Evolutionary conservation across 2,888 invertebrate species (phyloP).

Genomic region (Chelonus formosanus): DNA sequence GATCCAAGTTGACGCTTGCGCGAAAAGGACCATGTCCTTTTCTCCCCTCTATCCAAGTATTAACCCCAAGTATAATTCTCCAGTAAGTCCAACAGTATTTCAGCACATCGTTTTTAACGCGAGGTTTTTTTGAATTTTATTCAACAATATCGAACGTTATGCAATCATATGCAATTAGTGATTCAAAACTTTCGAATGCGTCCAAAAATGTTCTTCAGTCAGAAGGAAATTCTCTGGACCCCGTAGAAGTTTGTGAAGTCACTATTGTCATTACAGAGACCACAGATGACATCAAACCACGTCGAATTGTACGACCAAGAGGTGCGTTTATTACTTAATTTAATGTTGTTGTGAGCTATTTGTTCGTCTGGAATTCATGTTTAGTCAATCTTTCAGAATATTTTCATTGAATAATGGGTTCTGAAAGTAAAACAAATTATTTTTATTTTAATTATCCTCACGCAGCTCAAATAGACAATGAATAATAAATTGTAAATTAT

Average conservation of each 20-base stretch:
- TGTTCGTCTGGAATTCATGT: too few relatives aligned
- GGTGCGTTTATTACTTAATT: conserved; percentile 46
- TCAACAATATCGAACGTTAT: conserved; percentile 29
- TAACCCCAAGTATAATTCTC: conserved; percentile 50
- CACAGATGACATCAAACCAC: conserved; percentile 39
- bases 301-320: conserved; percentile 41
- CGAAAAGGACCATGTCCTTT: conserved; percentile 31
- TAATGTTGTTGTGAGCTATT: background rate
- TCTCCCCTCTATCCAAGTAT: conserved; percentile 51
- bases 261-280: conserved; percentile 47
- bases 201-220: conserved; percentile 29
- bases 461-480: too few relatives aligned
- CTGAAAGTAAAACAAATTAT: too few relatives aligned
- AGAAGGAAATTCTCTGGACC: conserved; percentile 39
- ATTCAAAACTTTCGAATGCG: conserved; percentile 20
- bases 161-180: background rate
- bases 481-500: too few relatives aligned
- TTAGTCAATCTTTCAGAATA: too few relatives aligned
- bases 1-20: conserved; percentile 49
- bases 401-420: too few relatives aligned
- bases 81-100: conserved; percentile 47
- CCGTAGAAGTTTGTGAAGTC: conserved; percentile 50
- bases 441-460: too few relatives aligned
- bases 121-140: conserved; percentile 15
- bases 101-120: conserved; percentile 47